Base-by-base conservation (phyloP, 2,888 invertebrate genomes). In the Morpho achilles region DNA sequence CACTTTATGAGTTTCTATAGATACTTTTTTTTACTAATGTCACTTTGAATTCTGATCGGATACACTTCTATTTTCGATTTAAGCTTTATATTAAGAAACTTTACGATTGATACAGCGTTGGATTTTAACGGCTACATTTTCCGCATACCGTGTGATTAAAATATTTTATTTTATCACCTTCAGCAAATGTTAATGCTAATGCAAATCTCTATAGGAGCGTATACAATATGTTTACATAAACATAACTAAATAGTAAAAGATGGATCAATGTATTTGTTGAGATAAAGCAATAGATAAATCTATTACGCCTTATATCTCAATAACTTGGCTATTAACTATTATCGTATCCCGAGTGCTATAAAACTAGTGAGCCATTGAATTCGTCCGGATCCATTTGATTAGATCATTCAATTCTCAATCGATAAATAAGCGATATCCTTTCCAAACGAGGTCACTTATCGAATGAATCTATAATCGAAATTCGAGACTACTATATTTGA, bases 1-100 rank as follows among this genome's bases (percentile, higher is more conserved):
- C 87, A 84, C 87, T 89, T 87, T 87, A 87, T 86, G 82, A 84
- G 85, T 82, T 87, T 84, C 84, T 86, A 86, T 87, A 87, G 85
- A 85, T 87, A 85, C 73, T 84, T 85, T 85, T 87, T 70, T 81
- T 79, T 83, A 81, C 80, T 84, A 80, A 81, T 82, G 80, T 85
- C 85, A 82, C 82, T 53, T 79, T 74, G 55, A 55, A 50, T 51
- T 72, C 72, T 69, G 83, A 84, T 87, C 83, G 79, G 82, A 81
- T 80, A 77, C 76, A 70, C 75, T 73, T 76, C 77, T 80, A 82
- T 84, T 83, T 83, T 80, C 73, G 76, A 78, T 71, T 69, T 71
- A 73, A 62, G 74, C 75, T 75, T 76, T 75, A 81, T 64, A 76
- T 81, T 79, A 77, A 77, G 67, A 67, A 65, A 57, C 51, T 71